Evolutionary conservation across 2,888 invertebrate genomes (phyloP), one percentile per base, ranked within the genome.

Genomic region (Zaprionus obscuricornis): DNA sequence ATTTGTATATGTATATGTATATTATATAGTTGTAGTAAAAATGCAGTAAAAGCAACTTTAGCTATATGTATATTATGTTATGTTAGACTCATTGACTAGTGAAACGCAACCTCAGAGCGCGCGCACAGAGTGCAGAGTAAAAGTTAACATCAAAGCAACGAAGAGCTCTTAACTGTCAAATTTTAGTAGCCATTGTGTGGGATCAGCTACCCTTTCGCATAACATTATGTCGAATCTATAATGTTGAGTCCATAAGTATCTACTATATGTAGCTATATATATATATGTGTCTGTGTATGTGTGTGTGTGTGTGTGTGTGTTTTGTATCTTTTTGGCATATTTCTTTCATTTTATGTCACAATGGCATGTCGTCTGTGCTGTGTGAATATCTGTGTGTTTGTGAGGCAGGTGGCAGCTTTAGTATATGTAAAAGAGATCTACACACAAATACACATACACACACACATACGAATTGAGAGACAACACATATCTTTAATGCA

Each of bases 401-500:
- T n/a, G n/a, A n/a, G n/a, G n/a, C n/a, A 33, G 29, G 54, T 34
- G 59, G 27, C 34, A 17, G 26, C 16, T 6, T 40, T 14, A 37
- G 18, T 16, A 39, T 29, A 10, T 13, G n/a, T 1, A 14, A 13
- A 11, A 5, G 4, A 5, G n/a, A 18, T 11, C n/a, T 33, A 22
- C 52, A 45, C 42, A 42, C 17, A 18, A n/a, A 37, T 11, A 16
- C 14, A 11, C 6, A 29, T 4, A 6, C 6, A 10, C 40, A 51
- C 27, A 56, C 45, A 31, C 45, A 68, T 13, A 37, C n/a, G n/a
- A n/a, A n/a, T n/a, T n/a, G n/a, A n/a, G n/a, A n/a, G n/a, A n/a
- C n/a, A n/a, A n/a, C 29, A 22, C 27, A 39, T 67, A 68, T 79
- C 68, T 83, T 85, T 83, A 85, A 79, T 79, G 85, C 86, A 85